Conservation (phyloP, 35 echinoderm and acorn worm species). For the Hemicentrotus pulcherrimus region DNA sequence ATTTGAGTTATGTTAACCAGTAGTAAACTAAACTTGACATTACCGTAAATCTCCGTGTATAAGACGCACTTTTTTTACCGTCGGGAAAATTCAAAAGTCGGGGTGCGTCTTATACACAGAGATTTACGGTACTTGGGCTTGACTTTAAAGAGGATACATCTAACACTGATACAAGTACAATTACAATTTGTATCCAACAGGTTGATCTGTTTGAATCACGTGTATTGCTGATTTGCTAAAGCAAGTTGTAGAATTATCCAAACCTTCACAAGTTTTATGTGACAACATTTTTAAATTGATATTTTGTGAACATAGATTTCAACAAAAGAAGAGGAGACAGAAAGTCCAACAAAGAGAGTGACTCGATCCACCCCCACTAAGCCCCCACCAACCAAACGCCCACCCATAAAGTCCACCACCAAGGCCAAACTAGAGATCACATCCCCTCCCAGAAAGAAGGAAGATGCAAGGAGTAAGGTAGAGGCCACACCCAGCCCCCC, state of each 20-base stretch:
- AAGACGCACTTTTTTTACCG: too few species aligned
- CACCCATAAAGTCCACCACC: background rate
- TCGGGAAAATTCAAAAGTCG: too few species aligned
- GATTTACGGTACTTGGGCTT: too few species aligned
- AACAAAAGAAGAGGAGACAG: background rate
- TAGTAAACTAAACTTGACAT: too few species aligned
- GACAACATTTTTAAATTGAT: background rate
- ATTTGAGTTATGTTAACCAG: too few species aligned
- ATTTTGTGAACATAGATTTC: background rate
- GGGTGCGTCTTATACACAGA: too few species aligned
- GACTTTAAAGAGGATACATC: too few species aligned
- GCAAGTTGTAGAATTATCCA: background rate
- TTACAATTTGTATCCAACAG: too few species aligned
- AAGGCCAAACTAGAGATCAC: background rate
- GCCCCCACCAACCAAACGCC: background rate
- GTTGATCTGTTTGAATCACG: too few species aligned
- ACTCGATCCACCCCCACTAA: constrained; percentile 28
- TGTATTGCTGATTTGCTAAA: background rate
- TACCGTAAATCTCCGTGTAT: too few species aligned
- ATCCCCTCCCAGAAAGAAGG: constrained; percentile 31
- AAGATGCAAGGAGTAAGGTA: background rate
- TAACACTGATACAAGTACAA: too few species aligned
- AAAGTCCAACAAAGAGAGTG: constrained; percentile 12
- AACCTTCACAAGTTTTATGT: background rate
- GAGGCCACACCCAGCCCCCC: constrained; percentile 37